A percentile compares a stretch with the other conserved stretches of the same genome.
phyloP scores from a whole-genome alignment of 2,797 vertebrate species.

The Champsocephalus esox region DNA sequence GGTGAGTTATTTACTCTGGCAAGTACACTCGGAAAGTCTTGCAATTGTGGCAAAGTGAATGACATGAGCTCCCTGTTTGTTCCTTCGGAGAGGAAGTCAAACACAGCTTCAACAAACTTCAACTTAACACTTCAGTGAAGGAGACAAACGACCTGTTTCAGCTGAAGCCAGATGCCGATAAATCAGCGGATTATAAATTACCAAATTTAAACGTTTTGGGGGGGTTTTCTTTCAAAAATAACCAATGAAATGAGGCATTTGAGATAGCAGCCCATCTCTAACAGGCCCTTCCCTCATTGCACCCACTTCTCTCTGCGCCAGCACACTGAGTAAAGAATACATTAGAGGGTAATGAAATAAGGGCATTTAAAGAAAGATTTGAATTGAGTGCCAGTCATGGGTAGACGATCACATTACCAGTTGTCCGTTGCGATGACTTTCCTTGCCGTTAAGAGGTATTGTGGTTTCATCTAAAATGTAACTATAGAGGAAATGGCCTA shows the following conservation, averaged over 20 bases:
- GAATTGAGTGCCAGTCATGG: slow-evolving; percentile 71
- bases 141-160: slow-evolving; percentile 34
- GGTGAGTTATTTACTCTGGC: slow-evolving; percentile 67
- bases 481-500: slow-evolving; percentile 61
- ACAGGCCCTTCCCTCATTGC: slow-evolving; percentile 34
- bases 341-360: slow-evolving; percentile 74
- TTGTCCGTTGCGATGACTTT: slow-evolving; percentile 58
- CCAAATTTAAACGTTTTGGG: slow-evolving; percentile 12
- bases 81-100: slow-evolving; percentile 71
- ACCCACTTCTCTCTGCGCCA: slow-evolving; percentile 47
- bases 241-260: slow-evolving; percentile 62
- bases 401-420: slow-evolving; percentile 68
- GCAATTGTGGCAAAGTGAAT: slow-evolving; percentile 66
- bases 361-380: slow-evolving; percentile 73
- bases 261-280: slow-evolving; percentile 55
- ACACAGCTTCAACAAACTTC: slow-evolving; percentile 66
- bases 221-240: slow-evolving; percentile 33
- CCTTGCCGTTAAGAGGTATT: slow-evolving; percentile 61
- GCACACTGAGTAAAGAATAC: slow-evolving; percentile 60
- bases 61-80: slow-evolving; percentile 60
- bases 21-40: slow-evolving; percentile 67
- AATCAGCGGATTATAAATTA: slow-evolving; percentile 45
- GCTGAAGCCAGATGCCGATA: slow-evolving; percentile 43
- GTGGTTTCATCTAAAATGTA: slow-evolving; percentile 61
- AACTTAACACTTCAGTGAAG: slow-evolving; percentile 33